Evolutionary conservation across 2,113 vertebrate genomes (phyloP), one percentile per base, ranked within the genome.

Genomic region (Mesembrinibis cayennensis): DNA sequence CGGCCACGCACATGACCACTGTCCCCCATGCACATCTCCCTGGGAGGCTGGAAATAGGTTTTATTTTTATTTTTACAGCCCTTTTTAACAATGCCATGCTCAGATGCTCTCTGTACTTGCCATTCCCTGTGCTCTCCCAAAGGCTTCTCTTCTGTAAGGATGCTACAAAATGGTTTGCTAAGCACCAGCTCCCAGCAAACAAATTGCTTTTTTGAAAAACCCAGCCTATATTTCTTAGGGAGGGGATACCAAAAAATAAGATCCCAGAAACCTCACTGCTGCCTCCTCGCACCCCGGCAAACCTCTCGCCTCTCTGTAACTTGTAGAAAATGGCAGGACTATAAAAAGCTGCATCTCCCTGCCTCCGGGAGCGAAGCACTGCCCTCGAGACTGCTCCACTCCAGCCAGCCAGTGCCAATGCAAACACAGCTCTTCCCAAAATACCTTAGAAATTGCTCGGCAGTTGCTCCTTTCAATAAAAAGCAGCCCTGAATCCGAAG

Each of bases 211-310:
- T 3, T 1, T 36, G 17, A 12, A 44, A 92, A 81, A 20, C 6
- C 40, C 52, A 56, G 22, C 10, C 0, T 1, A 0, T 1, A 6
- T 17, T 65, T 50, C n/a, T 63, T 26, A 34, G 17, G 34, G 34
- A 63, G 29, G 2, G 0, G 13, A 25, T 8, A 14, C 12, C 42
- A 34, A 58, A 49, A 67, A 44, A 4, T 0, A 42, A 26, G 11
- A 53, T 2, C 26, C 18, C 62, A 38, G 20, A 30, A 52, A 40
- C 3, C n/a, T 7, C 13, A 1, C 2, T 4, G 63, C 32, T 45
- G 27, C 42, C 11, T 56, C 22, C 38, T 6, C 5, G 0, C 47
- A 34, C 26, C 32, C 36, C 3, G 2, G 42, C 63, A 49, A 50
- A 40, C 50, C 50, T 65, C 65, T 66, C 2, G 2, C 30, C 23